These are phyloP conservation scores for Spilogale gracilis DNA, from an alignment of 2,113 vertebrate genomes.

Conservation along the genomic window DNA sequence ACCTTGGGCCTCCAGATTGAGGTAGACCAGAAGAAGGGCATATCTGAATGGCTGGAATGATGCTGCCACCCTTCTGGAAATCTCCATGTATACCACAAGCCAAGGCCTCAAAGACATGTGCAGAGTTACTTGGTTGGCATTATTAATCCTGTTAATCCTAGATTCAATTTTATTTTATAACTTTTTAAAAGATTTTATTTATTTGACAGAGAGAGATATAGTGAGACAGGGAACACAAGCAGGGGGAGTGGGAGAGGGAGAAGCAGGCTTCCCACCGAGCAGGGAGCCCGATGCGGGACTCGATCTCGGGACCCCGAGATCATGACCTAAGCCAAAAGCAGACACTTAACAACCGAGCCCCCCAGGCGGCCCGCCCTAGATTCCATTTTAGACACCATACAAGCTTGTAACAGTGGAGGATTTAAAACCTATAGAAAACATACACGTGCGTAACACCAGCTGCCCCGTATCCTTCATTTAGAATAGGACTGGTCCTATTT, in stretches of 20 bases:
- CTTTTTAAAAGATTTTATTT: too few species aligned
- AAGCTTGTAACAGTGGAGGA: slow-evolving; percentile 3
- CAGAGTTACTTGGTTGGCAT: background rate
- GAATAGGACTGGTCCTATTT: background rate
- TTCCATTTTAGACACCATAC: background rate
- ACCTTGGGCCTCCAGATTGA: background rate
- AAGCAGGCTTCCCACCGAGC: too few species aligned
- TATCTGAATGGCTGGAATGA: background rate
- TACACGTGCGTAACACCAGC: background rate
- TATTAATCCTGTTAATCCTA: background rate
- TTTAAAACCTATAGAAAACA: slow-evolving; percentile 31
- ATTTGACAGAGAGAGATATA: too few species aligned
- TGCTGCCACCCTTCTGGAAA: background rate
- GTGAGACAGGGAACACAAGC: too few species aligned
- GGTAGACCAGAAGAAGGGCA: background rate
- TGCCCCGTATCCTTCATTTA: background rate
- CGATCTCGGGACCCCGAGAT: too few species aligned
- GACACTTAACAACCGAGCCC: too few species aligned
- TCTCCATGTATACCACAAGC: background rate
- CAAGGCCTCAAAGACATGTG: background rate
- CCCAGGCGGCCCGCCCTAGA: background rate
- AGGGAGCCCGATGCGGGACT: too few species aligned
- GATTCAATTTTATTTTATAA: background rate
- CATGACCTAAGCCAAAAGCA: too few species aligned
- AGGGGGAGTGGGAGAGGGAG: too few species aligned